Conservation (phyloP, 2,888 invertebrate genomes). For the Amblyjoppa proteus region DNA sequence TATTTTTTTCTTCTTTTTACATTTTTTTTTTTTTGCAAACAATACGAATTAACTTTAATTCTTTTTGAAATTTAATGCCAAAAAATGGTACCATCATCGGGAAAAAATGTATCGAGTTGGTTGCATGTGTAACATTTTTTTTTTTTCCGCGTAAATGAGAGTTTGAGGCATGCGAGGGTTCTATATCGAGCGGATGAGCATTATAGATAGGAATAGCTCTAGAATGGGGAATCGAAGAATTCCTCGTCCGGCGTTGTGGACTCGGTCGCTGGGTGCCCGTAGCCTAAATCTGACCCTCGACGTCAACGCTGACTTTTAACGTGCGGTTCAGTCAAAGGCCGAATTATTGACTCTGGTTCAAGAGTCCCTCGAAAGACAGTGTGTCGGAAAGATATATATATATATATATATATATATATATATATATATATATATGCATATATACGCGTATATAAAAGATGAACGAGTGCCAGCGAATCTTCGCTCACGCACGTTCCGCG, state of each 20-base stretch:
- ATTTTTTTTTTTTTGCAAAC: too few relatives aligned
- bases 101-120: too few relatives aligned
- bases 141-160: not conserved
- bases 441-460: constrained; percentile 4
- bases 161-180: constrained; percentile 17
- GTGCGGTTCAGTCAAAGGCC: constrained; percentile 80
- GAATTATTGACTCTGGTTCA: constrained; percentile 81
- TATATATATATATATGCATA: not conserved
- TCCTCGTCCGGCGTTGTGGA: constrained; percentile 32
- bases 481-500: constrained; percentile 39
- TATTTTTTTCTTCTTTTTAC: too few relatives aligned
- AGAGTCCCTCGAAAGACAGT: constrained; percentile 69
- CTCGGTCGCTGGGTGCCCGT: constrained; percentile 36
- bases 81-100: too few relatives aligned
- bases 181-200: constrained; percentile 37
- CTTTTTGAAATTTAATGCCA: too few relatives aligned
- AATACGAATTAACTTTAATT: too few relatives aligned
- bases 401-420: not conserved
- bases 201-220: constrained; percentile 37
- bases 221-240: constrained; percentile 33
- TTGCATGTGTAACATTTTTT: not conserved
- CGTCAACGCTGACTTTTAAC: constrained; percentile 80
- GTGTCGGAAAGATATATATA: constrained; percentile 1
- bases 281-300: constrained; percentile 82
- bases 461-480: constrained; percentile 61